Evolutionary conservation across 2,113 vertebrate genomes (phyloP), one percentile per base, ranked within the genome.

Genomic region (Clarias macrocephalus): DNA sequence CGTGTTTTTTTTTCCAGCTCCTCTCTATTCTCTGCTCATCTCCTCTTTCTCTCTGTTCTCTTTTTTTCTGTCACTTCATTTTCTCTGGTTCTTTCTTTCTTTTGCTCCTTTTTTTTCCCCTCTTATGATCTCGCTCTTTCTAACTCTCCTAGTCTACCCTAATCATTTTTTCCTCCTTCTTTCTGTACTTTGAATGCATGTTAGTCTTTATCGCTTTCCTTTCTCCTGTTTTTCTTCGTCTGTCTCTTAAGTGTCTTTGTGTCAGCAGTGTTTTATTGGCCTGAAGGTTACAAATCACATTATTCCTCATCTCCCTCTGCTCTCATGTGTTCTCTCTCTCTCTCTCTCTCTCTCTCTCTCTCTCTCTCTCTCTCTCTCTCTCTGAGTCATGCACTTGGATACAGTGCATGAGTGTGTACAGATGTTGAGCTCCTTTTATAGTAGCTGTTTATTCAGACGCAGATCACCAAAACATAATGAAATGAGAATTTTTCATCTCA

Each of bases 241-340:
- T 18, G 84, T 86, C 33, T 75, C 9, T 59, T 5, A 60, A 82
- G 77, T 88, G 88, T 90, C 80, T 90, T 28, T 21, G 19, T 42
- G 70, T 75, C 72, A 11, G 37, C 72, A 23, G 37, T 21, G 37
- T 73, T 73, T 73, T 73, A 73, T 23, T 48, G 21, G 37, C 19
- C 72, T 73, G 37, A 48, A 73, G 72, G 33, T 48, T 48, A 15
- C 42, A 52, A 75, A 75, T 75, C 21, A 52, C 21, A 0, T 75
- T 42, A 1, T 18, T 70, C 66, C 5, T 6, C 28, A 6, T 33
- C 13, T 68, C 65, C 33, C 68, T 72, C 70, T 37, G 16, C 7
- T 70, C 63, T 70, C 7, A 8, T 70, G 28, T 33, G 2, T 33
- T 33, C 66, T 42, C 70, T 11, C 42, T 25, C 21, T 25, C 37